These are phyloP conservation scores for Saccostrea cuccullata DNA, from an alignment of 1,140 invertebrate species.

Conservation along the genomic window DNA sequence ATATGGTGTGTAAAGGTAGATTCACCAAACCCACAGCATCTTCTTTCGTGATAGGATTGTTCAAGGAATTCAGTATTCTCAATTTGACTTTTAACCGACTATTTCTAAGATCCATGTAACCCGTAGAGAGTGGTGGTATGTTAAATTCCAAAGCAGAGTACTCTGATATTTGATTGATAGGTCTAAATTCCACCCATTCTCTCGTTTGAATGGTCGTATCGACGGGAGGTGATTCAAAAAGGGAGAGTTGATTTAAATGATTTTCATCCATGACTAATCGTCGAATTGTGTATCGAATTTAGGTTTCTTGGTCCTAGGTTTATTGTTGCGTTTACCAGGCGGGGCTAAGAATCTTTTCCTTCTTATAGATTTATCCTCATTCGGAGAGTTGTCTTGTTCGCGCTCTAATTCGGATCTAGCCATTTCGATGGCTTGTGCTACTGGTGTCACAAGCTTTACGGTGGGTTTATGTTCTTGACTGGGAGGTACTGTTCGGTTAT, in stretches of 20 bases:
- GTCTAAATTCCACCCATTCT: constrained; percentile 50
- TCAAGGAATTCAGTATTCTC: background rate
- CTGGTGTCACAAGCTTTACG: constrained; percentile 28
- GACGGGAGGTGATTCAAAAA: constrained; percentile 43
- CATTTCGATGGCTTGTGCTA: constrained; percentile 47
- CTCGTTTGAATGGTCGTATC: constrained; percentile 23
- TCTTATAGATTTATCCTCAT: constrained; percentile 37
- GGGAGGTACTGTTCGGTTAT: background rate
- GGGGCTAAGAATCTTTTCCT: background rate
- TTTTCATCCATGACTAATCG: constrained; percentile 41
- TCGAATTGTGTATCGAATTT: background rate
- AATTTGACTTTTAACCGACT: constrained; percentile 28
- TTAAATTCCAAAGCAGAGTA: constrained; percentile 45
- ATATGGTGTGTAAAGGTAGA: constrained; percentile 42
- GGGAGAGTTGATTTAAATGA: constrained; percentile 39
- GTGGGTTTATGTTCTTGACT: constrained; percentile 16
- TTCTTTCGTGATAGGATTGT: background rate
- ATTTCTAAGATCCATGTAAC: constrained; percentile 47
- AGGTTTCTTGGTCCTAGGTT: background rate
- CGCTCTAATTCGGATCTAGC: constrained; percentile 43
- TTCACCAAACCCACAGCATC: constrained; percentile 1
- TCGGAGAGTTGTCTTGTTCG: constrained; percentile 15
- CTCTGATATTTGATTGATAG: constrained; percentile 47
- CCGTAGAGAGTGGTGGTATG: constrained; percentile 38
- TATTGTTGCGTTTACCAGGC: background rate